Base-by-base conservation (phyloP, 2,113 vertebrate genomes). In the Pitta sordida region DNA sequence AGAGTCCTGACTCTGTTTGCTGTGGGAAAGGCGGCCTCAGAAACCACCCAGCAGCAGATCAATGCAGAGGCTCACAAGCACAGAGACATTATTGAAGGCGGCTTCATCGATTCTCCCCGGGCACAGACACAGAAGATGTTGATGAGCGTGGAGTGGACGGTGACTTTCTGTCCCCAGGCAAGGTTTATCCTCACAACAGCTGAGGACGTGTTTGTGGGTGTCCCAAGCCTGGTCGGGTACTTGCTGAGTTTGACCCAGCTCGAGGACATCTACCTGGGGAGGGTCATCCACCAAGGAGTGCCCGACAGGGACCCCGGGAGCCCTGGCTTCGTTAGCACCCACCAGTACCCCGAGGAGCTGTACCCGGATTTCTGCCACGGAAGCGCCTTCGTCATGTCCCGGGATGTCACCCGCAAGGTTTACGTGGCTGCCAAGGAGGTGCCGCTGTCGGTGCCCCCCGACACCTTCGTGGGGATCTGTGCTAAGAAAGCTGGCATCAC, bases 311-410 rank as follows among this genome's bases (percentile, higher is more conserved):
- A 98, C 70, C 97, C 98, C 4, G 30, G 44, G 4, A 98, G 97
- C 59, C 96, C 95, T 0, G 86, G 94, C 77, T 99, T 98, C 69
- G 84, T 99, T 7, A 91, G 98, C 32, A 41, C 68, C 41, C 95
- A 94, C 1, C 94, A 97, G 2, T 99, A 99, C 75, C 95, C 98
- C 2, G 94, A 97, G 9, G 93, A 97, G 80, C 97, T 98, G 39
- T 98, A 99, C 63, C 99, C 99, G 0, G 98, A 99, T 71, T 99
- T 98, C 96, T 99, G 99, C 67, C 97, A 98, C 0, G 96, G 98
- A 2, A 96, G 98, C 0, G 98, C 98, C 3, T 98, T 98, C 17
- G 92, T 99, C 59, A 30, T 99, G 29, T 99, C 99, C 11, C 99
- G 98, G 88, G 98, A 99, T 4, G 99, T 98, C 12, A 98, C 98